Base-by-base conservation (phyloP, 2,888 invertebrate genomes). In the Nymphalis polychloros region DNA sequence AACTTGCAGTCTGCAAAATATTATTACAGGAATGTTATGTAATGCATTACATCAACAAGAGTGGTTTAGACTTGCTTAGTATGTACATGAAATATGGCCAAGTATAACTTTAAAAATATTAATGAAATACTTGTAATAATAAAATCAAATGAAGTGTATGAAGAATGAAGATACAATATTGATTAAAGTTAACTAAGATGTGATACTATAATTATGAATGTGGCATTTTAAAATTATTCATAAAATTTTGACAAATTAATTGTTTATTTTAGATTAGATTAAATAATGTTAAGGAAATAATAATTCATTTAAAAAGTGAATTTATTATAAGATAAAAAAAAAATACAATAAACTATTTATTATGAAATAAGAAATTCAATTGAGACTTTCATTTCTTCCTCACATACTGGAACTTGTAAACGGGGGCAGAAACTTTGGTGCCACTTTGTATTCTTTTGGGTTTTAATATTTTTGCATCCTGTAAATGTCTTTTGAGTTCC, bases 391-490 rank as follows among this genome's bases (percentile, higher is more conserved):
- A 97, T 88, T 95, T 95, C 83, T 97, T 97, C 75, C 98, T 94
- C 83, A 97, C 95, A 81, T 95, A 97, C 75, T 95, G 95, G 93
- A 97, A 98, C 77, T 94, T 90, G 82, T 96, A 97, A 6, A 97
- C 93, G 0, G 97, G 96, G 0, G 97, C 95, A 0, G 94, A 84
- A 17, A 93, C 87, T 75, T 95, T 95, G 0, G 95, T 95, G 1
- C 94, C 97, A 8, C 85, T 83, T 65, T 93, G 92, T 1, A 97
- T 78, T 74, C 92, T 90, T 79, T 94, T 95, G 0, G 97, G 96
- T 76, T 95, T 95, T 57, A 95, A 78, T 0, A 92, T 79, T 59
- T 94, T 94, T 62, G 94, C 95, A 73, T 94, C 94, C 74, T 95
- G 94, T 0, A 97, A 82, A 62, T 94, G 93, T 57, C 94, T 93